These are phyloP conservation scores for Homarus gammarus DNA, from an alignment of 2,888 invertebrate species.

Conservation along the genomic window DNA sequence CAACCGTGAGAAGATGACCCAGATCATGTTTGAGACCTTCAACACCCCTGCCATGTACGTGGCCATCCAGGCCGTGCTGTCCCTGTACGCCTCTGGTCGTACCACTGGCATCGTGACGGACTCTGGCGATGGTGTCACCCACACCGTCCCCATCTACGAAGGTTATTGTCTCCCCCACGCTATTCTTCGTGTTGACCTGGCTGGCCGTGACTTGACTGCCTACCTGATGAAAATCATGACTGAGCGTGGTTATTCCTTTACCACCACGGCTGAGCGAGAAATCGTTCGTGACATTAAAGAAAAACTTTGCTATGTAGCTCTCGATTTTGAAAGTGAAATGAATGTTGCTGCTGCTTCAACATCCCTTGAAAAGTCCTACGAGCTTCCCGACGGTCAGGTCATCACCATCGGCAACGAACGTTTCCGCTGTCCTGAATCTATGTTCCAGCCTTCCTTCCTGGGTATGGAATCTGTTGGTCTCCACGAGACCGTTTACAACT, in stretches of 20 bases:
- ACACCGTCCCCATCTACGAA: conserved; percentile 73
- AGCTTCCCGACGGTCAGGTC: conserved; percentile 73
- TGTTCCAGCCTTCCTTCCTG: conserved; percentile 84
- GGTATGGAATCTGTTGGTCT: conserved; percentile 74
- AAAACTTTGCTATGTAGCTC: conserved; percentile 80
- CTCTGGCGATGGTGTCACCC: conserved; percentile 73
- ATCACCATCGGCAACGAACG: conserved; percentile 81
- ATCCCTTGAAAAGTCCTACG: conserved; percentile 66
- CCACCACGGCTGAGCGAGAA: conserved; percentile 87
- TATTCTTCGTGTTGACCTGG: conserved; percentile 97
- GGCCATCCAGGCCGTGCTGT: conserved; percentile 82
- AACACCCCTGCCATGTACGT: conserved; percentile 81
- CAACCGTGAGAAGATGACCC: conserved; percentile 96
- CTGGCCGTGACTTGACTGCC: conserved; percentile 95
- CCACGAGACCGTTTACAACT: conserved; percentile 78
- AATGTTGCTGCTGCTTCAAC: conserved; percentile 76
- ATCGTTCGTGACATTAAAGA: conserved; percentile 89
- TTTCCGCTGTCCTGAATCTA: conserved; percentile 90
- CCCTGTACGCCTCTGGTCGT: conserved; percentile 81
- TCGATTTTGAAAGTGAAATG: conserved; percentile 71
- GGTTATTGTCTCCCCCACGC: conserved; percentile 90
- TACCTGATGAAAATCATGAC: conserved; percentile 98
- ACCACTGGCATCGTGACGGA: conserved; percentile 79
- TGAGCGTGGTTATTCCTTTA: conserved; percentile 96
- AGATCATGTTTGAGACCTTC: conserved; percentile 81